These are phyloP conservation scores for Pelochelys cantorii DNA, from an alignment of 2,797 vertebrate genomes.

Conservation along the genomic window DNA sequence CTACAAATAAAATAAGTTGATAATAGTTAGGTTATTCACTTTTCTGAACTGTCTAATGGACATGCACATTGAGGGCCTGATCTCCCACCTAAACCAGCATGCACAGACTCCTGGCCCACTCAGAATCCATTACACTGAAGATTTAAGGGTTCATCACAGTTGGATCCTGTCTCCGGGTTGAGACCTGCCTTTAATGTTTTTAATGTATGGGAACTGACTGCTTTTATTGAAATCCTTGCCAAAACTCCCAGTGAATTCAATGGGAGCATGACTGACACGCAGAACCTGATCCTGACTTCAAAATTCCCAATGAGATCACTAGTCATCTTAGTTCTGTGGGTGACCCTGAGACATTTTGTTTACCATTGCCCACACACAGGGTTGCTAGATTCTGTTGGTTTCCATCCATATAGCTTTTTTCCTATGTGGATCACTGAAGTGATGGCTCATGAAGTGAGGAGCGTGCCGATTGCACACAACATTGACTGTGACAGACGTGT, in stretches of 20 bases:
- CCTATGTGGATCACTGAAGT: too few relatives aligned
- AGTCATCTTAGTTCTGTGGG: constrained; percentile 36
- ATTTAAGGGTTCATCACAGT: not conserved
- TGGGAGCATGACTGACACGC: constrained; percentile 16
- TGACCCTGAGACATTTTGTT: too few relatives aligned
- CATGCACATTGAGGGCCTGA: not conserved
- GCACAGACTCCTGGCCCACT: not conserved
- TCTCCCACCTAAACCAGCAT: constrained; percentile 18
- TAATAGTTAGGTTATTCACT: not conserved
- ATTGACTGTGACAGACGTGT: too few relatives aligned
- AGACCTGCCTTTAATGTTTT: not conserved
- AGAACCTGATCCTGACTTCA: constrained; percentile 48
- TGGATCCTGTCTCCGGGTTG: not conserved
- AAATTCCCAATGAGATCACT: constrained; percentile 59
- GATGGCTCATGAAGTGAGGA: too few relatives aligned
- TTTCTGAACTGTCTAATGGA: not conserved
- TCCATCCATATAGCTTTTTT: too few relatives aligned
- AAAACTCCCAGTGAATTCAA: constrained; percentile 54
- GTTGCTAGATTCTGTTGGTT: too few relatives aligned
- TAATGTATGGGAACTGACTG: constrained; percentile 57
- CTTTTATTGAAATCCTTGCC: constrained; percentile 52
- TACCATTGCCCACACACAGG: too few relatives aligned
- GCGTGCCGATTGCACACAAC: too few relatives aligned
- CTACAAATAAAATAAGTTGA: not conserved
- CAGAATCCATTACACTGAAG: not conserved